Evolutionary conservation across 1,140 invertebrate genomes (phyloP), one percentile per base, ranked within the genome.

Genomic region (Brachionus rubens): DNA sequence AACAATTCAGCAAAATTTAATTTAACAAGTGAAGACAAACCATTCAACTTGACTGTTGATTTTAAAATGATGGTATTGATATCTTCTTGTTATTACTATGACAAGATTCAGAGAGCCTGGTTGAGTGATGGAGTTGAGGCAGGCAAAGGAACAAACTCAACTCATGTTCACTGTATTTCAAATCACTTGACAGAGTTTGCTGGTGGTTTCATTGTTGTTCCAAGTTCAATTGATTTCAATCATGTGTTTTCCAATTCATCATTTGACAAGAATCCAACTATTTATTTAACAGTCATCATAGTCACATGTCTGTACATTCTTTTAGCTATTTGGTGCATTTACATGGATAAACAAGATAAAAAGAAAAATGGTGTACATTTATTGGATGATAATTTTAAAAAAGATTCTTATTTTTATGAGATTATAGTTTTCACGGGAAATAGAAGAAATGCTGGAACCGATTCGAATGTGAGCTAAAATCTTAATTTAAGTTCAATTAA

Each of bases 321-420:
- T 0, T 78, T 83, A 21, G 80, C 85, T 0, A 81, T 87, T 28
- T 16, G 47, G 6, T 24, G 41, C 6, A 40, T 43, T 24, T 50
- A 33, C 1, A 21, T 59, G 5, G 54, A 65, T 43, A 36, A 16
- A 43, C 5, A 24, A 65, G 59, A 65, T n/a, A 65, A 65, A 43
- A 16, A 5, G 16, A 85, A 83, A 80, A 30, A 78, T 78, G 78
- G 77, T 10, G 78, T 80, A 0, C 68, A 76, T 14, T 79, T 81
- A 16, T 70, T 83, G 26, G 75, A 77, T n/a, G 86, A 87, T 78
- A 88, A 88, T 78, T 81, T 85, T 19, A 79, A 82, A 1, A 77
- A 79, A 26, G 86, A 88, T 77, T 84, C 84, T 76, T 88, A 88
- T 76, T 81, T 87, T 19, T 88, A 88, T 79, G 85, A 88, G 77